Evolutionary conservation across 1,140 invertebrate species (phyloP), one percentile per base, ranked within the genome.

Genomic region (Telenomus remus): DNA sequence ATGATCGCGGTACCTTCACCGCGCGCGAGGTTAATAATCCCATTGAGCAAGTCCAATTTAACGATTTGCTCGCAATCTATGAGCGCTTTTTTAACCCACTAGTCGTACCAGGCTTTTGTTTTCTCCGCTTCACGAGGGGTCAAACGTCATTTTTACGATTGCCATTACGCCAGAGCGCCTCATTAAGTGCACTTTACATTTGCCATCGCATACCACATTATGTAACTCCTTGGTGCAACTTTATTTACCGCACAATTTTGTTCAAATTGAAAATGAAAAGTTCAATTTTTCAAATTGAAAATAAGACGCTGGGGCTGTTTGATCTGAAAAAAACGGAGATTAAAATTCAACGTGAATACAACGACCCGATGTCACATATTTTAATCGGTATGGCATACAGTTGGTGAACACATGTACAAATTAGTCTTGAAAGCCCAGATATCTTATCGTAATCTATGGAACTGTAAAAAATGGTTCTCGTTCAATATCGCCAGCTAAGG

Each of bases 331-430:
- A n/a, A n/a, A n/a, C n/a, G n/a, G n/a, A n/a, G n/a, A n/a, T 69
- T 68, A 48, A 34, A 55, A 48, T 70, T 55, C 10, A 19, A 49
- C 12, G 10, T 34, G 56, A 44, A 70, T 61, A n/a, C n/a, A 55
- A 61, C 39, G 33, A 44, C 10, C 16, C 15, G 42, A 69, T n/a
- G 59, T 59, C 33, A 48, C 55, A 48, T 53, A 69, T 60, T 33
- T 37, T 35, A 55, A 65, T 65, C 61, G 9, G 37, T 27, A 27
- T 27, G 37, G 37, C 43, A 34, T 15, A 53, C 65, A 34, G 34
- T 69, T 43, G 64, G 59, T 16, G 42, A 69, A 68, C 65, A 69
- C 35, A 47, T 60, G 55, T 69, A 33, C 66, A 70, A 70, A 70
- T 61, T 60, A 55, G 46, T 54, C 43, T 44, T 39, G 34, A 13